phyloP scores from a whole-genome alignment of 2,888 invertebrate species.

The Spodoptera exigua region DNA sequence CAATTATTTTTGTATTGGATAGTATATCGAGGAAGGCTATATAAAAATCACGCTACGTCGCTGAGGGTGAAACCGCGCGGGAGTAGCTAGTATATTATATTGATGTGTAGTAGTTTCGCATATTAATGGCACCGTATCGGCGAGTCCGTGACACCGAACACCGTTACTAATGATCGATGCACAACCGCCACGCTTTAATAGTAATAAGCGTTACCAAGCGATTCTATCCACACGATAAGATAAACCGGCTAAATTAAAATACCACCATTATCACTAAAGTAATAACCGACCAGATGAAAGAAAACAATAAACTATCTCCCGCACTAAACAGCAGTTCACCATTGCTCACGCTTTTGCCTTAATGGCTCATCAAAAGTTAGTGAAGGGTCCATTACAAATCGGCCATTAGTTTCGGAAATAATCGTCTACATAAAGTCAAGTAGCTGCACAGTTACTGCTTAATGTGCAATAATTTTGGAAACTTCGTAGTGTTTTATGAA shows the following conservation, averaged over 20 bases:
- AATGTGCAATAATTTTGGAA: constrained; percentile 45
- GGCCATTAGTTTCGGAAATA: constrained; percentile 47
- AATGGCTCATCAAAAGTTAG: constrained; percentile 48
- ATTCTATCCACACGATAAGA: constrained; percentile 67
- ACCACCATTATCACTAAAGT: constrained; percentile 34
- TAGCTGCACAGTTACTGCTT: constrained; percentile 33
- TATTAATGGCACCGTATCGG: constrained; percentile 49
- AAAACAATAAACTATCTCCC: constrained; percentile 13
- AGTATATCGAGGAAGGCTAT: too few species aligned
- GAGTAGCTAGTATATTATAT: constrained; percentile 25
- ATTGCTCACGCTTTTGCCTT: constrained; percentile 40
- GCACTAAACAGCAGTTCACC: constrained; percentile 19
- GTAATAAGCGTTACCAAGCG: constrained; percentile 63
- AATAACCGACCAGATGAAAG: constrained; percentile 11
- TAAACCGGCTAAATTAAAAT: constrained; percentile 54
- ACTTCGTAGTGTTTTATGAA: constrained; percentile 24
- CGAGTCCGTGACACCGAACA: constrained; percentile 65
- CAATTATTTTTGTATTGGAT: too few species aligned
- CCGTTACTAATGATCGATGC: constrained; percentile 76
- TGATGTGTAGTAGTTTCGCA: constrained; percentile 32
- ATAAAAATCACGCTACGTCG: too few species aligned
- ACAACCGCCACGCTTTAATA: constrained; percentile 66
- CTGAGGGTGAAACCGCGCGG: too few species aligned
- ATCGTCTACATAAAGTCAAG: constrained; percentile 37
- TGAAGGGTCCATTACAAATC: constrained; percentile 55